Conservation (phyloP, 2,113 vertebrate genomes). For the Upupa epops region DNA sequence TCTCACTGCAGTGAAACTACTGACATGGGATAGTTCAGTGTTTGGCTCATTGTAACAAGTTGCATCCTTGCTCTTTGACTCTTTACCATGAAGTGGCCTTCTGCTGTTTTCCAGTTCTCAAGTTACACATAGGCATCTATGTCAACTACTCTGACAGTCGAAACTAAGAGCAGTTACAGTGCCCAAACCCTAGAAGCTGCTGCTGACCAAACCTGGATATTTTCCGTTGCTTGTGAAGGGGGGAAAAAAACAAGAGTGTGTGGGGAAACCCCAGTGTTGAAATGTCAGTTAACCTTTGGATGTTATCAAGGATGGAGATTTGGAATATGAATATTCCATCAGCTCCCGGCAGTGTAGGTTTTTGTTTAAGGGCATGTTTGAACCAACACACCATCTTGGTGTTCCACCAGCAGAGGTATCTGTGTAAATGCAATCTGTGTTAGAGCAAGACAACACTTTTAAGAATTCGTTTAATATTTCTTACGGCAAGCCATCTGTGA, state of each 20-base stretch:
- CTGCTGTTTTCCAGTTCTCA: not conserved
- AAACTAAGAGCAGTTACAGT: not conserved
- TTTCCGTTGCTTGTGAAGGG: not conserved
- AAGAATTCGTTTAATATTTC: constrained; percentile 59
- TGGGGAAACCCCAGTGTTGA: not conserved
- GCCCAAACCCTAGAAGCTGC: not conserved
- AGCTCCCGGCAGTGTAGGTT: constrained; percentile 21
- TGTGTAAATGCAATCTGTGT: constrained; percentile 50
- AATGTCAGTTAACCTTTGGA: constrained; percentile 30
- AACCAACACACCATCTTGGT: constrained; percentile 37
- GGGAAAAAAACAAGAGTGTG: not conserved
- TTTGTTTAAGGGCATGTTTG: constrained; percentile 29
- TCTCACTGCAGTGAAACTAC: not conserved
- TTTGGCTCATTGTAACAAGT: not conserved
- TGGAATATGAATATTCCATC: constrained; percentile 39
- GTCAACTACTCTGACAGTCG: not conserved
- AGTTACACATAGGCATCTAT: too few species aligned
- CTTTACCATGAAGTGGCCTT: not conserved
- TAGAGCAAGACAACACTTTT: constrained; percentile 50
- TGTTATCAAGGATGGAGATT: constrained; percentile 27
- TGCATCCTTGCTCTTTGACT: not conserved
- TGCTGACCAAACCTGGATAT: not conserved
- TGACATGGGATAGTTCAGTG: not conserved
- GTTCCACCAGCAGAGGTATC: constrained; percentile 38
- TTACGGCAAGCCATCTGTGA: constrained; percentile 64